Evolutionary conservation across 1,140 invertebrate species (phyloP).

Genomic region (Monomorium pharaonis): DNA sequence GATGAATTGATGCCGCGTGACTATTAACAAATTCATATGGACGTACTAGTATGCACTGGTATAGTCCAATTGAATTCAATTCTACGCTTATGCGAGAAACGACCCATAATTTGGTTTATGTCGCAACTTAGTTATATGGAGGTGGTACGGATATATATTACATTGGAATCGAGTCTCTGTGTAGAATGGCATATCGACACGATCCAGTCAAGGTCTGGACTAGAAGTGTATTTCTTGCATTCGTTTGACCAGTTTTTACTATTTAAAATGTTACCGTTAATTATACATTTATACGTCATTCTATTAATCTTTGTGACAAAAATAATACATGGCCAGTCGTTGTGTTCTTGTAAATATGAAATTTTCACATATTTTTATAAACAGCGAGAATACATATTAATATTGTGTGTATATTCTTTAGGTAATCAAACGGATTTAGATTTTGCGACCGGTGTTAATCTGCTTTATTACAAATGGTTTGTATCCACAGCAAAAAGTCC

Average conservation of each 20-base stretch:
- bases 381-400: not conserved
- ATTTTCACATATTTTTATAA: not conserved
- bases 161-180: not conserved
- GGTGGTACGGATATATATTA: not conserved
- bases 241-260: not conserved
- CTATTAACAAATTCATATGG: no score
- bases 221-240: not conserved
- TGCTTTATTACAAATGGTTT: constrained; percentile 14
- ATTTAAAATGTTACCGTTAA: not conserved
- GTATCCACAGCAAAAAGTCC: not conserved
- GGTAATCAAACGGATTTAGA: not conserved
- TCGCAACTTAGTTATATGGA: not conserved
- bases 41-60: no score
- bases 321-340: not conserved
- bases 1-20: not conserved
- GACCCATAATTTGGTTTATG: not conserved
- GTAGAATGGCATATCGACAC: not conserved
- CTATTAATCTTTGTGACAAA: not conserved
- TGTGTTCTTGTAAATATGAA: not conserved
- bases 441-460: not conserved
- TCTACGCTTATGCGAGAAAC: not conserved
- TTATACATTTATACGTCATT: not conserved
- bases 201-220: not conserved
- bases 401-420: not conserved
- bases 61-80: not conserved